phyloP scores from a whole-genome alignment of 2,113 vertebrate species.

The Arothron firmamentum region DNA sequence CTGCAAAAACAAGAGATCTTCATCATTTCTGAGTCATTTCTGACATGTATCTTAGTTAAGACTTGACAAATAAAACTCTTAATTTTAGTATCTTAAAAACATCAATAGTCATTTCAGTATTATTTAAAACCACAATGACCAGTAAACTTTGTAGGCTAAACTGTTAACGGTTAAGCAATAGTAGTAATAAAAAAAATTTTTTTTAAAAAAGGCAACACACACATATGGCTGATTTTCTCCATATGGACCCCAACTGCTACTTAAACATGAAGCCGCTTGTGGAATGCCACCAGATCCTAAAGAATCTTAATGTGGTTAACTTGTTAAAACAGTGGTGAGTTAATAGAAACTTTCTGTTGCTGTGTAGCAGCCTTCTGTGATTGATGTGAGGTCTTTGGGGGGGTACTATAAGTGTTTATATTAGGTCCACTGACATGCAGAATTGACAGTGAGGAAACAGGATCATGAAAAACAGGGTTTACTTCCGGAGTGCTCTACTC shows the following conservation, averaged over 20 bases:
- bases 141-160: too few relatives aligned
- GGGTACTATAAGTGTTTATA: slow-evolving; percentile 65
- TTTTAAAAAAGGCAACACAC: slow-evolving; percentile 7
- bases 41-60: slow-evolving; percentile 7
- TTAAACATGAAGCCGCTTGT: slow-evolving; percentile 47
- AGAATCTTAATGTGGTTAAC: slow-evolving; percentile 60
- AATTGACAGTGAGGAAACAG: slow-evolving; percentile 60
- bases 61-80: background rate
- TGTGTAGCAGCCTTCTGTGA: slow-evolving; percentile 42
- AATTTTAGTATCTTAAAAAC: too few relatives aligned
- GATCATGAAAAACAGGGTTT: slow-evolving; percentile 58
- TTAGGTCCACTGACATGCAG: slow-evolving; percentile 46
- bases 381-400: slow-evolving; percentile 50
- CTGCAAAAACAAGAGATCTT: slow-evolving; percentile 48
- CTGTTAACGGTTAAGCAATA: too few relatives aligned
- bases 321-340: slow-evolving; percentile 56
- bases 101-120: too few relatives aligned
- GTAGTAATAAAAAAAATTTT: background rate
- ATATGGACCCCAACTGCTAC: slow-evolving; percentile 15
- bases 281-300: slow-evolving; percentile 52
- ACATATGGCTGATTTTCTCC: slow-evolving; percentile 10
- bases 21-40: slow-evolving; percentile 22
- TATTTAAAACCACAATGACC: too few relatives aligned
- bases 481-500: slow-evolving; percentile 57
- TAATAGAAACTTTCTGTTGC: slow-evolving; percentile 43